Percentiles rank a stretch among this genome's conserved stretches.
Conservation (phyloP, 2,888 invertebrate genomes). For the Lithophane socia region DNA sequence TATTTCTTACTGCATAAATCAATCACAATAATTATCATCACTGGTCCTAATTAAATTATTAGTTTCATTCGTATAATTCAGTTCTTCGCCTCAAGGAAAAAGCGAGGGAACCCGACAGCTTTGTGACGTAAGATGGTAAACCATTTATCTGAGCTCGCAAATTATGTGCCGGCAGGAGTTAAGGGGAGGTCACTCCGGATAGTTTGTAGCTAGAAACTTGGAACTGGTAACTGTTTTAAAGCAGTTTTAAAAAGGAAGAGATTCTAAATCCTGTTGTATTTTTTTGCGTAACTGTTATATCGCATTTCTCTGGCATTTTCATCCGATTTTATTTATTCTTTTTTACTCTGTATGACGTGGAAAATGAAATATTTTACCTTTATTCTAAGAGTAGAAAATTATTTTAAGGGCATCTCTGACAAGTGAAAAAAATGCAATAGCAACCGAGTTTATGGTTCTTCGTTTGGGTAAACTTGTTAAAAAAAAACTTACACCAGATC, state of each 20-base stretch:
- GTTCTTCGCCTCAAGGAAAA: slow-evolving; percentile 5
- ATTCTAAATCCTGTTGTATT: background rate
- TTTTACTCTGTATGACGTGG: background rate
- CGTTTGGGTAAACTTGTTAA: background rate
- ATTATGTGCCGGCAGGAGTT: slow-evolving; percentile 17
- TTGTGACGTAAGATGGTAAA: slow-evolving; percentile 19
- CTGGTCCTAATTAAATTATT: slow-evolving; percentile 22
- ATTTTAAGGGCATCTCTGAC: background rate
- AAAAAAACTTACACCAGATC: background rate
- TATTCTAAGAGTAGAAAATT: background rate
- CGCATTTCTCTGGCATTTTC: background rate
- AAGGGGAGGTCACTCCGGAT: slow-evolving; percentile 7
- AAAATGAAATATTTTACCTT: background rate
- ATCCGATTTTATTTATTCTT: background rate
- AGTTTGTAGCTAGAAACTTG: background rate
- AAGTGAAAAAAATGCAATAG: background rate
- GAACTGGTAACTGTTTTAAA: background rate
- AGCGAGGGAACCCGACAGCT: slow-evolving; percentile 11
- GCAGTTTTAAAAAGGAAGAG: too few species aligned
- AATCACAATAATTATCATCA: slow-evolving; percentile 20
- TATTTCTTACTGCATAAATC: slow-evolving; percentile 1
- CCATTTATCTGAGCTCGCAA: slow-evolving; percentile 30
- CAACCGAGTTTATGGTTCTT: background rate
- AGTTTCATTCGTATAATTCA: slow-evolving; percentile 15
- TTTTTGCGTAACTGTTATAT: background rate